Percentiles rank a stretch among this genome's conserved stretches.
These are phyloP conservation scores for Scophthalmus maximus DNA, from an alignment of 2,113 vertebrate species.

Conservation along the genomic window DNA sequence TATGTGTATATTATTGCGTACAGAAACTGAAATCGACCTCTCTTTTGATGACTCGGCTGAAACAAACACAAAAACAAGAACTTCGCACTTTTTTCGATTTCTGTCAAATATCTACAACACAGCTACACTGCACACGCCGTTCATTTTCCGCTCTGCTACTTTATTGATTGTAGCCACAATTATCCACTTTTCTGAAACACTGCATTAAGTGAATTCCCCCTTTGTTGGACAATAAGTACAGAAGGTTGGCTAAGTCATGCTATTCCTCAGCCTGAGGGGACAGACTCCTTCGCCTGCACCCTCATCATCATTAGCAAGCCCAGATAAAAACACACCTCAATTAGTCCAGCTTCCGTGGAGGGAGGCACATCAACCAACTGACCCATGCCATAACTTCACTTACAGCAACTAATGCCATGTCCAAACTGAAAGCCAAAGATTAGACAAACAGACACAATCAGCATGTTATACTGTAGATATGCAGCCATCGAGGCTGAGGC, in stretches of 20 bases:
- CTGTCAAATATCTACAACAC: slow-evolving; percentile 62
- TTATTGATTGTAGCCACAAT: slow-evolving; percentile 85
- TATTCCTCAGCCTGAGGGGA: slow-evolving; percentile 83
- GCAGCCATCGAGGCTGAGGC: no score
- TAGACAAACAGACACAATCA: slow-evolving; percentile 3
- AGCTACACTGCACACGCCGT: slow-evolving; percentile 69
- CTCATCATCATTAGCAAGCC: slow-evolving; percentile 84
- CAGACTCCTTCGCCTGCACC: slow-evolving; percentile 73
- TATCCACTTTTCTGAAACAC: slow-evolving; percentile 86
- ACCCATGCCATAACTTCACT: slow-evolving; percentile 50
- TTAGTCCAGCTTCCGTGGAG: slow-evolving; percentile 76
- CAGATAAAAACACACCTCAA: slow-evolving; percentile 80
- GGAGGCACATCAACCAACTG: slow-evolving; percentile 57
- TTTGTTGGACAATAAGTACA: slow-evolving; percentile 89
- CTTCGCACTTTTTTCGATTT: slow-evolving; percentile 55
- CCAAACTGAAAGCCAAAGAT: slow-evolving; percentile 30
- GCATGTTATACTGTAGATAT: slow-evolving; percentile 8
- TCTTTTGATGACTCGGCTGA: slow-evolving; percentile 48
- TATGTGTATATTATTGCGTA: slow-evolving; percentile 34
- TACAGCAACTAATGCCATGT: slow-evolving; percentile 15
- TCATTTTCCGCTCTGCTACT: slow-evolving; percentile 84
- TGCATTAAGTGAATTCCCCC: slow-evolving; percentile 85
- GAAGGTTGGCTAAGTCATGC: slow-evolving; percentile 80
- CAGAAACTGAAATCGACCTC: slow-evolving; percentile 43
- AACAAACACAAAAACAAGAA: slow-evolving; percentile 54